Evolutionary conservation across 2,888 invertebrate species (phyloP), one percentile per base, ranked within the genome.

Genomic region (Nebria brevicollis): DNA sequence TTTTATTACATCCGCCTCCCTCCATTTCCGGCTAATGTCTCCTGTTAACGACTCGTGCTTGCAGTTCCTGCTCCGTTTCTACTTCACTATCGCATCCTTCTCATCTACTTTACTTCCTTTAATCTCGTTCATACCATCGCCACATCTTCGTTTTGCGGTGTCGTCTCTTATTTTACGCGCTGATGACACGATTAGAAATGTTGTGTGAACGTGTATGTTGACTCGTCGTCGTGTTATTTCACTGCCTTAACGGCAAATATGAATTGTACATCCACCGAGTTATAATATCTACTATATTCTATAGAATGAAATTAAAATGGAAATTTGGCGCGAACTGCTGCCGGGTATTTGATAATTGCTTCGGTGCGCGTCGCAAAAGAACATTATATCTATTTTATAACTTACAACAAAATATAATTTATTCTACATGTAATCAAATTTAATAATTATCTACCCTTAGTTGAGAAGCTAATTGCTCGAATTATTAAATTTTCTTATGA

Each of bases 1-100:
- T 81, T 81, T 81, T 81, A 81, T 81, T 81, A 81, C 81, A 81
- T 81, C 81, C 80, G 80, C 75, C 73, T 81, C 77, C 72, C 80
- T 8, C 81, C 81, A 81, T 76, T 77, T 81, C 81, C 81, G 81
- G 66, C 26, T 81, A 81, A 77, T 81, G 81, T 81, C 81, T 81
- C 73, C 77, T 81, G 77, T 72, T 81, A 81, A 81, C 77, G 77
- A 81, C 81, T 66, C 76, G 65, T 15, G 8, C 73, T 41, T 54
- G 54, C 54, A 54, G 54, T 54, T 54, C 54, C 54, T 54, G 54
- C 54, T 54, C 54, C 54, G 54, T 54, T 54, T 54, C 54, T 54
- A 72, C 34, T 68, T 68, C 68, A 25, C 25, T 68, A 68, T 68
- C 25, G 15, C 68, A 68, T 68, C 68, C 25, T 68, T 68, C 15